These are phyloP conservation scores for Agapornis canus DNA, from an alignment of 2,797 vertebrate genomes.

Conservation along the genomic window DNA sequence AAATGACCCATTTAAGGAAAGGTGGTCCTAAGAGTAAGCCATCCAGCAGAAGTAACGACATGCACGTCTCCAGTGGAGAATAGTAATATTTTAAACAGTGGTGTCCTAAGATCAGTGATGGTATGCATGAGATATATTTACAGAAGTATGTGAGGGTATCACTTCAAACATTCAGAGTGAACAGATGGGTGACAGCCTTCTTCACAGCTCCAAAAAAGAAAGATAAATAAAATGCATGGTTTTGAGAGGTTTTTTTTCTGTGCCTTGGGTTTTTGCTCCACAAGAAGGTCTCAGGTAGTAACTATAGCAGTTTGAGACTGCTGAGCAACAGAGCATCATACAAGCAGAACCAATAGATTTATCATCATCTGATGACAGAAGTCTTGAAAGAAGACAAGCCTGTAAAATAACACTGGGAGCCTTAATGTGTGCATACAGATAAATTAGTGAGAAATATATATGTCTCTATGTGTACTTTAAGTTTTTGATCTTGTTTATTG, in stretches of 20 bases:
- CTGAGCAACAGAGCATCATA: background rate
- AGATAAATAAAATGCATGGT: background rate
- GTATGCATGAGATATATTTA: background rate
- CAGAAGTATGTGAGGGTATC: background rate
- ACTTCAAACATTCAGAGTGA: background rate
- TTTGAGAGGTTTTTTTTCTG: background rate
- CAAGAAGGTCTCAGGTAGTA: background rate
- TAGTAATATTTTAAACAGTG: background rate
- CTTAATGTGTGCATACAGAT: background rate
- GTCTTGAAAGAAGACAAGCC: background rate
- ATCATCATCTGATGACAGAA: background rate
- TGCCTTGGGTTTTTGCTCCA: background rate
- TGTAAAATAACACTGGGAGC: background rate
- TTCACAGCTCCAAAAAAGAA: background rate
- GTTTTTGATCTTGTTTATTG: background rate
- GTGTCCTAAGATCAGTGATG: background rate
- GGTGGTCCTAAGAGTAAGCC: background rate
- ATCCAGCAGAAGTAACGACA: background rate
- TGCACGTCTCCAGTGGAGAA: background rate
- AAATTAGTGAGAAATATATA: background rate
- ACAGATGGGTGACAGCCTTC: background rate
- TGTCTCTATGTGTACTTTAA: background rate
- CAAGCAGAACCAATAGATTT: conserved; percentile 12
- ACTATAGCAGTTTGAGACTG: background rate
- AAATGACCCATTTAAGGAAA: background rate